A percentile compares a stretch with the other conserved stretches of the same genome.
phyloP scores from a whole-genome alignment of 2,888 invertebrate species.

The Marasmarcha lunaedactyla region DNA sequence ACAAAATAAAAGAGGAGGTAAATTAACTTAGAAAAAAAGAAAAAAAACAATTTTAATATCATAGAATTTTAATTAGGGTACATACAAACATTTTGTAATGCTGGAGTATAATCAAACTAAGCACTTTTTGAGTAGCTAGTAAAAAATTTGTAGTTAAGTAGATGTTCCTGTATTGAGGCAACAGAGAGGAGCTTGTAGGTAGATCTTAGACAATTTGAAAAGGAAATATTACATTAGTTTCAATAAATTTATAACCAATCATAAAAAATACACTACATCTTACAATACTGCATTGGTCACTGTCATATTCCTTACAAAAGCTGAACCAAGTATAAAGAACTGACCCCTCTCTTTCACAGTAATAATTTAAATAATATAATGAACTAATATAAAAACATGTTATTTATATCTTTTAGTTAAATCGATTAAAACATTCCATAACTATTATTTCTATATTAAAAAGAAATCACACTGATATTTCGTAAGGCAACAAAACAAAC shows the following conservation, averaged over 20 bases:
- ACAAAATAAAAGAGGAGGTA: constrained; percentile 1
- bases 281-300: constrained; percentile 10
- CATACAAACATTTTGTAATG: constrained; percentile 69
- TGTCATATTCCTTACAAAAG: constrained; percentile 6
- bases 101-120: constrained; percentile 66
- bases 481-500: constrained; percentile 64
- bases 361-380: constrained; percentile 16
- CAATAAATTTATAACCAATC: constrained; percentile 1
- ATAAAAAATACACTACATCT: constrained; percentile 11
- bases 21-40: constrained; percentile 21
- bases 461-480: constrained; percentile 65
- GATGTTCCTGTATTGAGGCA: constrained; percentile 22
- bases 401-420: constrained; percentile 29
- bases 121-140: constrained; percentile 61
- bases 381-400: constrained; percentile 18
- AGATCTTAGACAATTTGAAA: neutral
- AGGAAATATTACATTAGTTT: neutral
- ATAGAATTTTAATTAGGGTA: constrained; percentile 68
- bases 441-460: constrained; percentile 48
- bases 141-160: constrained; percentile 46
- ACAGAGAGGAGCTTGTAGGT: constrained; percentile 44
- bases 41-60: constrained; percentile 46
- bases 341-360: constrained; percentile 23
- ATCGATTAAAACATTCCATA: constrained; percentile 58
- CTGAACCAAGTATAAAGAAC: neutral